Evolutionary conservation across 1,140 invertebrate species (phyloP).

Genomic region (Rhopalosiphum padi): DNA sequence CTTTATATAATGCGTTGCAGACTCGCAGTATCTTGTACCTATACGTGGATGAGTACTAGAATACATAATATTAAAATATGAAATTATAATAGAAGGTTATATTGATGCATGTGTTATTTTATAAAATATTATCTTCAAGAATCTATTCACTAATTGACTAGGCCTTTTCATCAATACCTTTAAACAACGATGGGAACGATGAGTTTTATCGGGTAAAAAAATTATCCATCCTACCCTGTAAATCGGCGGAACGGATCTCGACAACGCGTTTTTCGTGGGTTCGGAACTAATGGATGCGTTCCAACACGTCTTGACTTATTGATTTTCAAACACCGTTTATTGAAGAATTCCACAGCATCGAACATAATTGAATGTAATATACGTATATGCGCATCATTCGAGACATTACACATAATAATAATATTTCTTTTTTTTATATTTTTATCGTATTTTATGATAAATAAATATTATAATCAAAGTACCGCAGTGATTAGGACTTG

Average conservation of each 20-base stretch:
- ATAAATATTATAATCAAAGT: not conserved
- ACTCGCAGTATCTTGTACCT: too few species aligned
- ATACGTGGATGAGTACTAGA: too few species aligned
- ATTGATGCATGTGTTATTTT: not conserved
- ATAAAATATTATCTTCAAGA: not conserved
- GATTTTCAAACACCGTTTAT: slow-evolving; percentile 52
- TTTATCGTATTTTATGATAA: not conserved
- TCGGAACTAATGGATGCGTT: slow-evolving; percentile 51
- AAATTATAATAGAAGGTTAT: not conserved
- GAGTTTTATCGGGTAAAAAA: not conserved
- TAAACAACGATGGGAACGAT: slow-evolving; percentile 47
- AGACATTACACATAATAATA: not conserved
- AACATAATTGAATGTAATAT: slow-evolving; percentile 27
- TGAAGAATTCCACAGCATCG: slow-evolving; percentile 20
- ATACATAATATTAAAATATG: too few species aligned
- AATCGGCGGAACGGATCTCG: slow-evolving; percentile 53
- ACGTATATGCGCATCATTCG: not conserved
- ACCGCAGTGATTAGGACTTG: not conserved
- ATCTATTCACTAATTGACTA: slow-evolving; percentile 1
- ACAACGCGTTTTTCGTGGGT: slow-evolving; percentile 38
- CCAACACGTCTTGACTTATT: slow-evolving; percentile 51
- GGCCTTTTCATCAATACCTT: slow-evolving; percentile 17
- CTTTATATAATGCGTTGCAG: too few species aligned
- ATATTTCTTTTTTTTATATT: slow-evolving; percentile 4
- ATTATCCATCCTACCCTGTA: slow-evolving; percentile 19